Base-by-base conservation (phyloP, 2,888 invertebrate genomes). In the Tachina lurida region DNA sequence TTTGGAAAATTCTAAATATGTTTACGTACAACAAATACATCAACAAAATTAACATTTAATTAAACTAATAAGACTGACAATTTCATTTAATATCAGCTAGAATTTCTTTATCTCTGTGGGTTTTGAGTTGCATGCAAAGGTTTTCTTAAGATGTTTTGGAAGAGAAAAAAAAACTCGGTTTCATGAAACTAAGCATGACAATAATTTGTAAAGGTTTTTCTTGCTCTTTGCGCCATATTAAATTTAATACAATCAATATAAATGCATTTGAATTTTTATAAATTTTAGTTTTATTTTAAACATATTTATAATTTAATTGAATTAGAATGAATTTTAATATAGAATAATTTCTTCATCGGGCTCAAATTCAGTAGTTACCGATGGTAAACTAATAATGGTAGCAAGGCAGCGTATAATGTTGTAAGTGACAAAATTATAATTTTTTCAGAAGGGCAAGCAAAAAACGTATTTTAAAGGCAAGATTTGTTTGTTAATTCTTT, bases 1-100 rank as follows among this genome's bases (percentile, higher is more conserved):
- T 79, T 71, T 71, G 63, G 63, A 79, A 79, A 79, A 71, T 71
- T 79, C 62, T 47, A 56, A 79, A 79, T 77, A 60, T 77, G 41
- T 60, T n/a, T 41, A 10, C 10, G 19, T 60, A 3, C 41, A 13
- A 39, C 31, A 31, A 31, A 31, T 54, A 45, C 65, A 45, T 54
- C 31, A 52, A 17, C 15, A 17, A 60, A 77, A 77, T 77, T 67
- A 60, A 67, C 83, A 77, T 83, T 77, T 83, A 77, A 77, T 77
- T 83, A 65, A 60, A 83, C 65, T 83, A 77, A 83, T 77, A 58
- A 65, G 41, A 71, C 58, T 65, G 71, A 67, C 31, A 77, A 77
- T 76, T 68, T 39, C 43, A 2, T 68, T 81, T 60, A 62, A 60
- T 60, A 74, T 74, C 58, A 60, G 74, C 74, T 60, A n/a, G 49